Percentiles rank a stretch among this genome's conserved stretches.
phyloP scores from a whole-genome alignment of 2,797 vertebrate species.

The Cygnus olor region DNA sequence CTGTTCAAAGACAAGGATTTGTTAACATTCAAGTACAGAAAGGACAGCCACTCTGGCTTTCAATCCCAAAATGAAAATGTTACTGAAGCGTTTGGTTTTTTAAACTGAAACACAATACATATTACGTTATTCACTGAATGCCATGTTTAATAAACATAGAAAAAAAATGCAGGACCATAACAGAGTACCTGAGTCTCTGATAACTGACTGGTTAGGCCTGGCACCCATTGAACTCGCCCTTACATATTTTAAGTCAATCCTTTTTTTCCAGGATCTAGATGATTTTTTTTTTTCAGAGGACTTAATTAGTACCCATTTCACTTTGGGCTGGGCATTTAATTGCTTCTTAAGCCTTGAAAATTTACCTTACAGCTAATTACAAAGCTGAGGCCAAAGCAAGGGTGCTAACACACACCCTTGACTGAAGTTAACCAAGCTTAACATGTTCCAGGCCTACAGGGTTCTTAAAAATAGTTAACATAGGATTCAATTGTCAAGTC shows the following conservation, averaged over 20 bases:
- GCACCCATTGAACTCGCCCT: neutral
- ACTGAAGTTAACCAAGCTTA: neutral
- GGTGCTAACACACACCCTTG: neutral
- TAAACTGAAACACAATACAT: neutral
- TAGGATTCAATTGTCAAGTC: neutral
- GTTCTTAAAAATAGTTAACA: neutral
- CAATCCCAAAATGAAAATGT: neutral
- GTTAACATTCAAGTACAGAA: neutral
- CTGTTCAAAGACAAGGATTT: slow-evolving; percentile 70
- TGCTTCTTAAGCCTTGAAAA: neutral
- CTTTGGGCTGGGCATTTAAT: neutral
- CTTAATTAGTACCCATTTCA: neutral
- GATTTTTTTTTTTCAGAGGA: neutral
- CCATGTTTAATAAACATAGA: neutral
- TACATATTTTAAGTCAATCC: neutral
- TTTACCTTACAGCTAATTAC: neutral
- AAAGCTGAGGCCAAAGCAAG: neutral
- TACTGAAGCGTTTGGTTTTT: neutral
- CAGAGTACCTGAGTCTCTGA: neutral
- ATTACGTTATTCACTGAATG: rapidly evolving
- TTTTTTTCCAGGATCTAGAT: neutral
- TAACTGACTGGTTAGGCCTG: neutral
- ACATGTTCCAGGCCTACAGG: neutral
- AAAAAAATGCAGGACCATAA: neutral
- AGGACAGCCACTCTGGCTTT: neutral